A percentile compares a stretch with the other conserved stretches of the same genome.
These are phyloP conservation scores for Helogale parvula DNA, from an alignment of 2,113 vertebrate species.

Conservation along the genomic window DNA sequence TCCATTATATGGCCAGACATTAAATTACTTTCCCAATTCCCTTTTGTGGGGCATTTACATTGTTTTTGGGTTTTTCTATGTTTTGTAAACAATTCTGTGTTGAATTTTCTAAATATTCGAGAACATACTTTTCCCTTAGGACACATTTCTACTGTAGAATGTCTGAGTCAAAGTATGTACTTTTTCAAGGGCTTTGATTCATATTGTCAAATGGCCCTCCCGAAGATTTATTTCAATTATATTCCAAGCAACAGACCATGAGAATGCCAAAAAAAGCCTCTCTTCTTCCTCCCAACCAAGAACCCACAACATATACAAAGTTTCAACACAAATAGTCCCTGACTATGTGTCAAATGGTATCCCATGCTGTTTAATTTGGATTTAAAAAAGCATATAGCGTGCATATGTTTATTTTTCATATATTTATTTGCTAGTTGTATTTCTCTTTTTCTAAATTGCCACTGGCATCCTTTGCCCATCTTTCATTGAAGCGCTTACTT, in stretches of 20 bases:
- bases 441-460: constrained; percentile 10
- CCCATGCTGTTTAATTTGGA: background rate
- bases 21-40: background rate
- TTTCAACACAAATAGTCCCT: background rate
- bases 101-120: background rate
- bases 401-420: background rate
- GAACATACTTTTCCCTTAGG: background rate
- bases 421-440: background rate
- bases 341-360: background rate
- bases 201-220: background rate
- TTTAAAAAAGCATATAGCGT: background rate
- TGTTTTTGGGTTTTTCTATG: background rate
- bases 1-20: background rate
- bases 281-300: background rate
- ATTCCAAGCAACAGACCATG: background rate
- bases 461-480: background rate
- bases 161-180: background rate
- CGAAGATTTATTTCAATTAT: background rate
- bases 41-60: background rate
- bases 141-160: background rate
- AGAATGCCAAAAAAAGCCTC: background rate
- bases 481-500: background rate
- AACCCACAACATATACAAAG: background rate
- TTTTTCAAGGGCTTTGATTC: background rate
- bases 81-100: background rate